Evolutionary conservation across 1,140 invertebrate species (phyloP), one percentile per base, ranked within the genome.

Genomic region (Brachionus angularis): DNA sequence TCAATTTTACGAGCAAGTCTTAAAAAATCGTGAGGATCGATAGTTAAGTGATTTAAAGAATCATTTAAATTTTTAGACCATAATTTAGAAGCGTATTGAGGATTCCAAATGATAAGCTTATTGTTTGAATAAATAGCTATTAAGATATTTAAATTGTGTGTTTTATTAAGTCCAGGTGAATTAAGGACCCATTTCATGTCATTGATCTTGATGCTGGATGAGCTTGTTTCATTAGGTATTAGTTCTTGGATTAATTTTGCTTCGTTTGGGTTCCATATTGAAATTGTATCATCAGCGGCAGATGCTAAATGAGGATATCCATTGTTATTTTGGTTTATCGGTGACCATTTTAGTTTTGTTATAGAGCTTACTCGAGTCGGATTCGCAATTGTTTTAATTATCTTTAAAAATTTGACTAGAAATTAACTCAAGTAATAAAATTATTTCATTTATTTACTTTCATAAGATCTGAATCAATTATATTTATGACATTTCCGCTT

Each of bases 21-120:
- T 18, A 67, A n/a, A 31, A 50, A 50, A 31, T 67, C 62, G 25
- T 67, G 62, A 1, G 42, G 62, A 67, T 67, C 62, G 33, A 67
- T 23, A 1, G 62, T 36, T 34, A 67, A 47, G 1, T 18, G 12
- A 5, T 47, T 44, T 21, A 67, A 12, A 27, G 18, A 42, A 23
- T 67, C 62, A 34, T 29, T 67, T n/a, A 67, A 25, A 16, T 23
- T 34, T 25, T 67, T 50, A 12, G 42, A 25, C 42, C 42, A 46
- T 47, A 47, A 16, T 27, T 27, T 7, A 50, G 39, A 29, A 18
- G 42, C 5, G 21, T 29, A 47, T 31, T 50, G 25, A 10, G 47
- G 21, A 47, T 67, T 50, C 62, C 62, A 67, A 67, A 67, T 50
- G 0, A 47, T 67, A 18, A 67, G 18, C 16, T 67, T 67, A 10